Evolutionary conservation across 1,140 invertebrate species (phyloP).

Genomic region (Cotesia chilonis): DNA sequence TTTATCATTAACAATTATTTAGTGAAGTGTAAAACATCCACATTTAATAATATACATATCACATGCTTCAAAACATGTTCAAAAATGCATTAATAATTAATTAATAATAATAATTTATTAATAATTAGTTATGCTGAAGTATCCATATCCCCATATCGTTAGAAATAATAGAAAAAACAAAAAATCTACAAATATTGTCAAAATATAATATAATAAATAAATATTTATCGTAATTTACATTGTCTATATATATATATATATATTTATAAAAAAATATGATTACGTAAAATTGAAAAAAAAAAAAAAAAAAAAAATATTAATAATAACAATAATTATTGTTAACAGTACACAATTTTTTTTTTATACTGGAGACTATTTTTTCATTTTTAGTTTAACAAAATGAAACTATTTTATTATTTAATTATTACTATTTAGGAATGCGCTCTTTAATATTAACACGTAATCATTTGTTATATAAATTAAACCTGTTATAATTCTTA

Average conservation of each 20-base stretch:
- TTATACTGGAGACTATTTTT: too few species aligned
- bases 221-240: not conserved
- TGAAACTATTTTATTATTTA: not conserved
- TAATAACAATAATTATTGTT: too few species aligned
- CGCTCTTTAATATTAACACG: too few species aligned
- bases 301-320: too few species aligned
- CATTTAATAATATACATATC: not conserved
- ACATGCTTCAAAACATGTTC: not conserved
- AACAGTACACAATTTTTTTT: too few species aligned
- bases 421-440: not conserved
- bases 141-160: not conserved
- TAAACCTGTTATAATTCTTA: too few species aligned
- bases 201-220: slow-evolving; percentile 9
- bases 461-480: too few species aligned
- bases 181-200: not conserved
- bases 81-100: not conserved
- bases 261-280: slow-evolving; percentile 24
- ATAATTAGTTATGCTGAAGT: slow-evolving; percentile 1
- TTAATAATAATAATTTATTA: slow-evolving; percentile 11
- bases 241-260: not conserved
- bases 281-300: not conserved
- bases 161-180: not conserved
- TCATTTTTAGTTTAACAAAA: too few species aligned
- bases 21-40: not conserved
- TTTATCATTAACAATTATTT: too few species aligned